Base-by-base conservation (phyloP, 2,888 invertebrate species). In the Branchinecta sandiegonensis region DNA sequence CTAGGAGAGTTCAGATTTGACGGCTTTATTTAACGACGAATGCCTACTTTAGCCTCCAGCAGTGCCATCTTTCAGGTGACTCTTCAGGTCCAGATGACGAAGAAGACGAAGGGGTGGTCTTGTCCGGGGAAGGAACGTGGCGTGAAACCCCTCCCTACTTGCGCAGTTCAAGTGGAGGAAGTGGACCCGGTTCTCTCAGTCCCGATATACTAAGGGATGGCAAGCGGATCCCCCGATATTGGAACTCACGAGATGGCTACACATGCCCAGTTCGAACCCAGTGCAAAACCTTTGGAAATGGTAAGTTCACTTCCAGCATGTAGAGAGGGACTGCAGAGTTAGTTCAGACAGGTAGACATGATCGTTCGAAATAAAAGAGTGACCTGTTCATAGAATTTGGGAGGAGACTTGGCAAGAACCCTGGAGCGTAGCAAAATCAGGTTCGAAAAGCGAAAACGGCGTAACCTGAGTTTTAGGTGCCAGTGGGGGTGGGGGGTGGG, bases 21-120 rank as follows among this genome's bases (percentile, higher is more conserved):
- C 6, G 37, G 6, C 37, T 5, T 37, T 3, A 37, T 37, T 37
- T 37, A 37, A 37, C 37, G 37, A 37, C 37, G 37, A 37, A 37
- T 37, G 6, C 6, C 37, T 37, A 6, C 37, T 37, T 37, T 2
- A 37, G 37, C 37, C 37, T 37, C 2, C 37, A 37, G 37, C 37
- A 37, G 37, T 46, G n/a, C 46, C 17, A 8, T 64, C 12, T 9
- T n/a, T 37, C 47, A 69, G 69, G 69, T 37, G 69, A 69, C 46
- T 67, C 69, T 66, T 69, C 69, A 67, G 69, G 67, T 23, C 67
- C 67, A 47, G 69, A 68, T 23, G 67, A 68, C 64, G 69, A 69
- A 68, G 69, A 69, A 46, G 69, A 69, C 50, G 69, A 69, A 47
- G 48, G 56, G 56, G 56, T 56, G 13, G 56, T 56, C 14, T 56